A percentile compares a stretch with the other conserved stretches of the same genome.
These are phyloP conservation scores for Pantala flavescens DNA, from an alignment of 1,140 invertebrate genomes.

Conservation along the genomic window DNA sequence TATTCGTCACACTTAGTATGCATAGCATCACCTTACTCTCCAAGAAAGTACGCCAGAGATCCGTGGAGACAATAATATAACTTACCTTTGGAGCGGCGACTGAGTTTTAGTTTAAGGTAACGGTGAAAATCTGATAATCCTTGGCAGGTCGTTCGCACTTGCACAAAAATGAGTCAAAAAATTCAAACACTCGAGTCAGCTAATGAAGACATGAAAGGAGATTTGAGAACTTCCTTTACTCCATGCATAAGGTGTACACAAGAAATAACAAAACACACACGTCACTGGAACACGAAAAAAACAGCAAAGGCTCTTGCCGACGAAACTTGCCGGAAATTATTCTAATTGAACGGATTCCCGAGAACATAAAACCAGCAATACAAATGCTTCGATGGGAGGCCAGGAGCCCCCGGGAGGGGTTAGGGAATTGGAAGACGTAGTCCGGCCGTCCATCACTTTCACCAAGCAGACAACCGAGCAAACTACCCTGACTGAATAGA, in stretches of 20 bases:
- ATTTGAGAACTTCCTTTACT: neutral
- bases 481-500: neutral
- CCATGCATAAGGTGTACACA: neutral
- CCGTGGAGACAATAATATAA: too few species aligned
- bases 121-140: neutral
- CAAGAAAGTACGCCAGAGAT: neutral
- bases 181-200: neutral
- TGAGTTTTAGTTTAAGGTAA: too few species aligned
- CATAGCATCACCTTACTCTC: neutral
- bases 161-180: neutral
- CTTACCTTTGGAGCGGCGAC: too few species aligned
- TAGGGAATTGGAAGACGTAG: neutral
- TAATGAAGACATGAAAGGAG: neutral
- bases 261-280: neutral
- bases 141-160: neutral
- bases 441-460: neutral
- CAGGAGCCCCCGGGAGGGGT: neutral
- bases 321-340: neutral
- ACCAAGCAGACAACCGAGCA: conserved; percentile 3
- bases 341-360: neutral
- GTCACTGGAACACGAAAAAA: neutral
- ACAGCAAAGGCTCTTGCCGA: neutral
- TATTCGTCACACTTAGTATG: neutral
- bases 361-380: neutral
- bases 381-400: neutral